A percentile compares a stretch with the other conserved stretches of the same genome.
phyloP scores from a whole-genome alignment of 2,888 invertebrate genomes.

The Drosophila tanythrix region DNA sequence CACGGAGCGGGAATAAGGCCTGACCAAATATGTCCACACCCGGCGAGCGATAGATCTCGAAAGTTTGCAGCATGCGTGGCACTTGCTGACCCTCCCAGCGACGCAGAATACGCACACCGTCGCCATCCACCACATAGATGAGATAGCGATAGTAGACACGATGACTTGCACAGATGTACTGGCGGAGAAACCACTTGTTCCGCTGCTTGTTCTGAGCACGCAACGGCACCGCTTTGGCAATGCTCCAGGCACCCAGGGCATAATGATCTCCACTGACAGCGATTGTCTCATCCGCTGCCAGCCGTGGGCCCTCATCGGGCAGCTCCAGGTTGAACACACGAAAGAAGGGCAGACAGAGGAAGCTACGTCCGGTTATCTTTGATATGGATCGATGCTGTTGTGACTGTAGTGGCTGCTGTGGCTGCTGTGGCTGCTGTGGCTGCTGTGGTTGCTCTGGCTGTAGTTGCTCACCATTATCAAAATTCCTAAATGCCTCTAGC shows the following conservation, averaged over 20 bases:
- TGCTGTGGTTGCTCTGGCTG: neutral
- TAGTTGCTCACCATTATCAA: conserved; percentile 51
- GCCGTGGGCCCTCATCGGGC: conserved; percentile 79
- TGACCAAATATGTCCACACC: conserved; percentile 71
- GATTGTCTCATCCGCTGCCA: conserved; percentile 88
- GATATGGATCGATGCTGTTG: conserved; percentile 28
- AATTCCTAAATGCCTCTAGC: conserved; percentile 57
- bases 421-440: neutral
- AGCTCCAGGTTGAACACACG: conserved; percentile 83
- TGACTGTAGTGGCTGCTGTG: neutral
- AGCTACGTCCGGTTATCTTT: conserved; percentile 58
- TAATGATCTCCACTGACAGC: conserved; percentile 90
- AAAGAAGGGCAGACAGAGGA: conserved; percentile 75
- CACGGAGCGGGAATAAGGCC: conserved; percentile 54
- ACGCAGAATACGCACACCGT: conserved; percentile 72
- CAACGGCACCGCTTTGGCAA: conserved; percentile 86
- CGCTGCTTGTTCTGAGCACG: conserved; percentile 80
- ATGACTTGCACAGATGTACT: conserved; percentile 87
- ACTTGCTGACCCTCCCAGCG: conserved; percentile 86
- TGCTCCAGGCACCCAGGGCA: conserved; percentile 90
- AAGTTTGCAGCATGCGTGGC: conserved; percentile 77
- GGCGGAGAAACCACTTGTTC: conserved; percentile 87
- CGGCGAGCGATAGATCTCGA: conserved; percentile 67
- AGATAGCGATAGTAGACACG: conserved; percentile 84
- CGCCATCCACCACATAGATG: conserved; percentile 66